These are phyloP conservation scores for Crotalus tigris DNA, from an alignment of 2,113 vertebrate species.

Conservation along the genomic window DNA sequence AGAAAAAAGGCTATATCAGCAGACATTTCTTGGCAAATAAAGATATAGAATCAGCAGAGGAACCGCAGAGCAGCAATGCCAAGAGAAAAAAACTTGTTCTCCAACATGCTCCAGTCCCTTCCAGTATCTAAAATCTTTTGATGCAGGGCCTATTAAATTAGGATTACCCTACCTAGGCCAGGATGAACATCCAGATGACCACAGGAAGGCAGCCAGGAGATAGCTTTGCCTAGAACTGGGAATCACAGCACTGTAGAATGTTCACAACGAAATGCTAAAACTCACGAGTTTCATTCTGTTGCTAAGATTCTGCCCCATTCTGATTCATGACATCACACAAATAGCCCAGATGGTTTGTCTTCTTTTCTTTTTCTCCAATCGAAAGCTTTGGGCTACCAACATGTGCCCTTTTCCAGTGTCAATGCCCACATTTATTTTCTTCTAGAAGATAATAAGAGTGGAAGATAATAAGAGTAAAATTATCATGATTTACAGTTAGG, in stretches of 20 bases:
- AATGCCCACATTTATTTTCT: constrained; percentile 29
- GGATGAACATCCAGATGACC: neutral
- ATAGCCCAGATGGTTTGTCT: neutral
- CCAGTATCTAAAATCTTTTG: neutral
- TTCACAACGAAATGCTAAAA: neutral
- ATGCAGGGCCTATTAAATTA: neutral
- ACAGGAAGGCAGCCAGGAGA: neutral
- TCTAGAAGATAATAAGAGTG: neutral
- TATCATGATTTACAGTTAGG: neutral
- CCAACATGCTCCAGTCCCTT: constrained; percentile 37
- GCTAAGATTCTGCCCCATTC: neutral
- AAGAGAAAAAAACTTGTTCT: constrained; percentile 28
- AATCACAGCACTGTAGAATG: neutral
- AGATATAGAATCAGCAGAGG: constrained; percentile 36
- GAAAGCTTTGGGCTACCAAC: constrained; percentile 34
- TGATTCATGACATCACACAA: neutral
- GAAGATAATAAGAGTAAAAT: neutral
- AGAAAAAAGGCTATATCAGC: constrained; percentile 56
- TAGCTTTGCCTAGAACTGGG: neutral
- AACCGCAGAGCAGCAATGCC: constrained; percentile 18
- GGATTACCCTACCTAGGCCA: neutral
- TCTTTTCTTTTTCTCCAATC: neutral
- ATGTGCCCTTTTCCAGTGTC: constrained; percentile 7
- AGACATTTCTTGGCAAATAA: constrained; percentile 49
- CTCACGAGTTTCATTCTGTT: neutral